Percentiles rank a stretch among this genome's conserved stretches.
Evolutionary conservation across 2,888 invertebrate genomes (phyloP).

Genomic region (Athripsodes cinereus): DNA sequence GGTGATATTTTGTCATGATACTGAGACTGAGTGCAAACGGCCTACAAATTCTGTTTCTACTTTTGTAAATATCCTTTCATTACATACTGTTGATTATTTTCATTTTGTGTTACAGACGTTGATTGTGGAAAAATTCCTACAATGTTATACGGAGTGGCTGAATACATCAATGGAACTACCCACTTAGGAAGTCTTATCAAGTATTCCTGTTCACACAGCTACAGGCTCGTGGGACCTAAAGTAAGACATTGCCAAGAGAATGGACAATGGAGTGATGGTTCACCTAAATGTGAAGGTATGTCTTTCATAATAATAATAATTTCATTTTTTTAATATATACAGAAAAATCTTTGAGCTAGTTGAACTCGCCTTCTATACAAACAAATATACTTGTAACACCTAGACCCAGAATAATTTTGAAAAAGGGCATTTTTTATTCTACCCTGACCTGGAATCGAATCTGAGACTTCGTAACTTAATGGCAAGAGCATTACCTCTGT

Average conservation of each 20-base stretch:
- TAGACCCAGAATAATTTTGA: no score
- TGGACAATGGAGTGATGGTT: constrained; percentile 75
- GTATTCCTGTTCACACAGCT: constrained; percentile 75
- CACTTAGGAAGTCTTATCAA: constrained; percentile 73
- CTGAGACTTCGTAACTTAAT: no score
- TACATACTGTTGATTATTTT: no score
- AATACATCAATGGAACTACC: constrained; percentile 72
- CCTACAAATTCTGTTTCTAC: no score
- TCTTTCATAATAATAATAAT: not conserved
- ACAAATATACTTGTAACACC: no score
- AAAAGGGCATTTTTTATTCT: no score
- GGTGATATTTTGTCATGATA: no score
- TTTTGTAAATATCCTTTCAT: no score
- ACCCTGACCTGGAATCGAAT: no score
- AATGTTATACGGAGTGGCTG: constrained; percentile 68
- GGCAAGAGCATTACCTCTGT: no score
- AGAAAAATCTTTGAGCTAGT: not conserved
- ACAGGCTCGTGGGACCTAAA: constrained; percentile 68
- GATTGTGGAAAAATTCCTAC: constrained; percentile 84
- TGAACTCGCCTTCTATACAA: not conserved
- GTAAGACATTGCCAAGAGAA: constrained; percentile 67
- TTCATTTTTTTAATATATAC: not conserved
- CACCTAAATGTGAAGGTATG: constrained; percentile 82
- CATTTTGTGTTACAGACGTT: constrained; percentile 54
- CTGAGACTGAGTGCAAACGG: no score